Evolutionary conservation across 2,113 vertebrate genomes (phyloP).

Genomic region (Sterrhoptilus dennistouni): DNA sequence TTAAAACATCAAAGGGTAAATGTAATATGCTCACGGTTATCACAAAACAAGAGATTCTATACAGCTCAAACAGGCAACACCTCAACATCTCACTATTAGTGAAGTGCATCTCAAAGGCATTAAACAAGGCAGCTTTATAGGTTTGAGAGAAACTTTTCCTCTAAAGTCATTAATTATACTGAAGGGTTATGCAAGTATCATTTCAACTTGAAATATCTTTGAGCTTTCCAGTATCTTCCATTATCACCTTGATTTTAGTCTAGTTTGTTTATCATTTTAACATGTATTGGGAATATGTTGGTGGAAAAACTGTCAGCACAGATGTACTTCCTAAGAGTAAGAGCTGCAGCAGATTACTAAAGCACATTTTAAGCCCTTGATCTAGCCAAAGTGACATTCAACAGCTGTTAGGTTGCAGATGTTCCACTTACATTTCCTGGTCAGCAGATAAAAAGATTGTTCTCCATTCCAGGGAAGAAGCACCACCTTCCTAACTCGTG

Average conservation of each 20-base stretch:
- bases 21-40: not conserved
- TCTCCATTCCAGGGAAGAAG: not conserved
- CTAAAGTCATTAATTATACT: not conserved
- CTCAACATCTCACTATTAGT: not conserved
- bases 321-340: slow-evolving; percentile 33
- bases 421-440: slow-evolving; percentile 8
- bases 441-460: slow-evolving; percentile 6
- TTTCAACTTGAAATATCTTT: not conserved
- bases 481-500: not conserved
- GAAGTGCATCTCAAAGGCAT: not conserved
- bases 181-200: not conserved
- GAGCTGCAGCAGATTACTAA: slow-evolving; percentile 17
- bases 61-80: not conserved
- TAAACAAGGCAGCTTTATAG: not conserved
- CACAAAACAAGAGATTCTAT: not conserved
- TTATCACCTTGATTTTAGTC: slow-evolving; percentile 38
- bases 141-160: not conserved
- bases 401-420: slow-evolving; percentile 47
- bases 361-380: slow-evolving; percentile 37
- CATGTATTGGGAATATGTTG: not conserved
- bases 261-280: not conserved
- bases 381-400: slow-evolving; percentile 47
- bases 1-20: not conserved
- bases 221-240: slow-evolving; percentile 10
- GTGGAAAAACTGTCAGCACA: slow-evolving; percentile 39